Base-by-base conservation (phyloP, 2,113 vertebrate genomes). In the Dromaius novaehollandiae region DNA sequence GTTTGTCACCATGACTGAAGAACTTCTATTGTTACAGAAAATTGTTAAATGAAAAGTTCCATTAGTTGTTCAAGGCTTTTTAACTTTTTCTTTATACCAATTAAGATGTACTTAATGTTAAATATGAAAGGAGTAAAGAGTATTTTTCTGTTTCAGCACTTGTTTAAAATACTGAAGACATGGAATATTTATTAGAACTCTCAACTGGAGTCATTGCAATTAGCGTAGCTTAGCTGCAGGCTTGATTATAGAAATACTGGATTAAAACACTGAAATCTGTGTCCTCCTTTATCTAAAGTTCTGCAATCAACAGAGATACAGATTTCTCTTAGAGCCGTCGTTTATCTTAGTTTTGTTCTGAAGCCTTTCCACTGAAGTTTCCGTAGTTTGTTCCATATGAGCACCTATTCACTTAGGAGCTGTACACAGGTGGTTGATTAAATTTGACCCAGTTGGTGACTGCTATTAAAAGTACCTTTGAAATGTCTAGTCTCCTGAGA, bases 361-460 rank as follows among this genome's bases (percentile, higher is more conserved):
- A 36, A 90, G 19, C 21, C 46, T 13, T 18, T 14, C 73, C 3
- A 1, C 32, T 63, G 36, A 55, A 87, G 32, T 46, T 73, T 38
- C 32, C 25, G 56, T 77, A 22, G 48, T 83, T 51, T 0, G 0
- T 86, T 83, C 25, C 24, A 13, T 55, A 1, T 2, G n/a, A 63
- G 34, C 4, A 1, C 4, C 24, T 50, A 26, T 83, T 73, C 63
- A 32, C 28, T 65, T 36, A 25, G 36, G 25, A 34, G 9, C n/a
- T 44, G 21, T 0, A 0, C 0, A 0, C 12, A 21, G 63, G 3
- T 48, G 30, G 6, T 26, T 66, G 11, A 3, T 42, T 44, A 16
- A 18, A 4, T 51, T 78, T 55, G 36, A 42, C 83, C 40, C 21
- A 14, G 13, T 13, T 2, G 1, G 14, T 70, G 64, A 28, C 17